Percentiles rank a stretch among this genome's conserved stretches.
These are phyloP conservation scores for Brachionus asplanchnoidis DNA, from an alignment of 1,140 invertebrate species.

Conservation along the genomic window DNA sequence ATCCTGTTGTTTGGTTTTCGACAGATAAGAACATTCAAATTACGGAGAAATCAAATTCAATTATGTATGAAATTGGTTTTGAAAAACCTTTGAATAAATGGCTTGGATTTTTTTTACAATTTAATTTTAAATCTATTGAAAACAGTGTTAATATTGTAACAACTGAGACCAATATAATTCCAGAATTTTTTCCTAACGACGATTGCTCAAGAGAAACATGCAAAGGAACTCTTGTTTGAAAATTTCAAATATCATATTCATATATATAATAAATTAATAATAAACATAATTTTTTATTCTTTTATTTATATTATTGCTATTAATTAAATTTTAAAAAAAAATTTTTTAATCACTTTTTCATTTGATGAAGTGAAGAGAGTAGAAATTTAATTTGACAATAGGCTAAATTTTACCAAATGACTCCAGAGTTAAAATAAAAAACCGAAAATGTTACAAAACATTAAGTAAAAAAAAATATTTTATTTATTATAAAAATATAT, in stretches of 20 bases:
- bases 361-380: no score
- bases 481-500: no score
- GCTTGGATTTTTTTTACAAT: conserved; percentile 48
- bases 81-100: conserved; percentile 47
- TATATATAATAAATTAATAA: no score
- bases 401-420: no score
- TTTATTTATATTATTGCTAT: no score
- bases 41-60: not conserved
- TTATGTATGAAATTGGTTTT: not conserved
- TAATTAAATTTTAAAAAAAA: no score
- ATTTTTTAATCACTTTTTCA: no score
- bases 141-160: conserved; percentile 48
- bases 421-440: no score
- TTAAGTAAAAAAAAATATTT: no score
- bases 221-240: conserved; percentile 47
- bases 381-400: no score
- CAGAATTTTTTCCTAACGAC: conserved; percentile 48
- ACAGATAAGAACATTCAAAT: not conserved
- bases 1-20: conserved; percentile 12
- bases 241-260: not conserved
- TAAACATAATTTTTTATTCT: no score
- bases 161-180: conserved; percentile 49
- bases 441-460: no score
- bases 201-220: conserved; percentile 47
- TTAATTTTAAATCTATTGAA: conserved; percentile 46